Evolutionary conservation across 1,140 invertebrate genomes (phyloP).

Genomic region (Drosophila rufa): DNA sequence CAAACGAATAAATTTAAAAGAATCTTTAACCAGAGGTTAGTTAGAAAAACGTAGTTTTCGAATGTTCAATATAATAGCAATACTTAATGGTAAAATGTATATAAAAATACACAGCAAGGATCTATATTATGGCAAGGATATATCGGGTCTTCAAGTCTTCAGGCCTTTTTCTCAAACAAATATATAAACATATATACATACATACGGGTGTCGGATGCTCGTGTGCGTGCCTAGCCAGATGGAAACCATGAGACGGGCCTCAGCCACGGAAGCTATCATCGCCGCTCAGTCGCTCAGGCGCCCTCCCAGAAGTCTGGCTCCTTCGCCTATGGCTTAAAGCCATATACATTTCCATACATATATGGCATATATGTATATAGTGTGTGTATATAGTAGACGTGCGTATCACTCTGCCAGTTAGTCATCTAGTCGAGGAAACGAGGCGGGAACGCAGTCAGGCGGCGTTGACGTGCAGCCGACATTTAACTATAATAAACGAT

Average conservation of each 20-base stretch:
- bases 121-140: background rate
- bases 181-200: background rate
- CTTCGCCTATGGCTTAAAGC: conserved; percentile 8
- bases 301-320: conserved; percentile 1
- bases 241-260: conserved; percentile 59
- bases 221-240: conserved; percentile 56
- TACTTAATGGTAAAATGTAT: background rate
- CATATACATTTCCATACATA: background rate
- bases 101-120: background rate
- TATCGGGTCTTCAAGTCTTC: background rate
- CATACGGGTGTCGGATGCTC: conserved; percentile 1
- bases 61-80: too few species aligned
- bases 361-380: background rate
- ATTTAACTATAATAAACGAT: conserved; percentile 78
- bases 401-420: conserved; percentile 17
- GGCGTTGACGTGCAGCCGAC: conserved; percentile 63
- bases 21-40: too few species aligned
- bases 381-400: too few species aligned
- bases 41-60: too few species aligned
- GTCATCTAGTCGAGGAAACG: conserved; percentile 39
- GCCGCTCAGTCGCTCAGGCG: conserved; percentile 38
- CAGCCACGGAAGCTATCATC: conserved; percentile 53
- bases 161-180: background rate
- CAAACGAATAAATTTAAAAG: too few species aligned
- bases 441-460: conserved; percentile 15